Base-by-base conservation (phyloP, 1,140 invertebrate genomes). In the Caerostris darwini region DNA sequence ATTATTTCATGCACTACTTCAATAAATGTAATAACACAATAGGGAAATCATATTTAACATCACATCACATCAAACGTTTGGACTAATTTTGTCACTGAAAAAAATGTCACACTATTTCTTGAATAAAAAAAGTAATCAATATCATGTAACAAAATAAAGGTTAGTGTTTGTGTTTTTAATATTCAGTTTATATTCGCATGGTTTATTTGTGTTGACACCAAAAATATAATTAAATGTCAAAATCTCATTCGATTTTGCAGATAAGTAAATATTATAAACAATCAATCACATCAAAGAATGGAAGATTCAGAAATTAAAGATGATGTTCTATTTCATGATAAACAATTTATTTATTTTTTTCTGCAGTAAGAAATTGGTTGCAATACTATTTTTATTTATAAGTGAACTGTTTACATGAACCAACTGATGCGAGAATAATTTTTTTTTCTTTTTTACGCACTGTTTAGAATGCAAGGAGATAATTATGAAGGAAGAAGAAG, bases 361-460 rank as follows among this genome's bases (percentile, higher is more conserved):
- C 10, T 77, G 19, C 50, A 12, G 71, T 50, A 50, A 77, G 34
- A 50, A 50, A 12, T 77, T 12, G 71, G 34, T 34, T 50, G 34
- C 14, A 77, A 50, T 77, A 34, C 53, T 77, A 77, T 77, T 77
- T 77, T 77, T 77, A 77, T 53, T 50, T 77, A 2, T 77, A 77
- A 77, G 19, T 50, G 71, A 34, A 77, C 71, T 77, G 71, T 77
- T 77, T 50, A 77, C 71, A 12, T 50, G 71, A 12, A 77, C 4
- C 10, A 14, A 77, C 7, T 77, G 34, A 77, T 77, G 71, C 71
- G 10, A 77, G 3, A 77, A 77, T 77, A 77, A 77, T 77, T 12
- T 77, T 77, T 34, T 34, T 77, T 77, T 77, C 71, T 87, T 88
- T 57, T 94, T 94, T 94, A 88, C 86, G 85, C 92, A 88, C 92